phyloP scores from a whole-genome alignment of 1,140 invertebrate genomes.

The Drosophila equinoxialis region DNA sequence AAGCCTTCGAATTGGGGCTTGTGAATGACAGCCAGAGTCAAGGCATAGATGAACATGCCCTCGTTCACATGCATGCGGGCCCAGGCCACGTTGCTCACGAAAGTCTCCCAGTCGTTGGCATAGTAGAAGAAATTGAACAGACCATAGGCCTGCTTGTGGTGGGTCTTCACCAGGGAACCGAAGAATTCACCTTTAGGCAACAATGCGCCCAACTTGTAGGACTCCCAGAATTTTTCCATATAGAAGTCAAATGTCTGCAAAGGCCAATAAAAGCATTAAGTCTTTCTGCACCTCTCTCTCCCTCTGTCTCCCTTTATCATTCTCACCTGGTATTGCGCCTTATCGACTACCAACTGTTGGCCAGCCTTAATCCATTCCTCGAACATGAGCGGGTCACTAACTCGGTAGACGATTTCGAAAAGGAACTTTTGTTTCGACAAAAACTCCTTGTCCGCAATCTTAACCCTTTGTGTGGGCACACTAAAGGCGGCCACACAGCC shows the following conservation, averaged over 20 bases:
- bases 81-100: slow-evolving; percentile 86
- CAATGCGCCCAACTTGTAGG: slow-evolving; percentile 85
- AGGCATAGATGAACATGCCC: slow-evolving; percentile 85
- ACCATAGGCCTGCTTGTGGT: slow-evolving; percentile 86
- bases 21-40: slow-evolving; percentile 85
- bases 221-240: slow-evolving; percentile 85
- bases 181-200: slow-evolving; percentile 86
- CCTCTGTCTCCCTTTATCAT: background rate
- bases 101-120: slow-evolving; percentile 87
- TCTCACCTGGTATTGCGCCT: slow-evolving; percentile 78
- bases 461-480: slow-evolving; percentile 52
- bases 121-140: slow-evolving; percentile 88
- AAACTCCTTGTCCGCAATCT: slow-evolving; percentile 60
- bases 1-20: slow-evolving; percentile 85
- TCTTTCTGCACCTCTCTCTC: too few relatives aligned
- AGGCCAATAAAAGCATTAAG: background rate
- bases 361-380: slow-evolving; percentile 71
- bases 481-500: slow-evolving; percentile 64
- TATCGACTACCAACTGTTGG: slow-evolving; percentile 47
- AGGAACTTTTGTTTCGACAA: slow-evolving; percentile 86
- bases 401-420: slow-evolving; percentile 86
- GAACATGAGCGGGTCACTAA: slow-evolving; percentile 82
- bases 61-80: slow-evolving; percentile 86
- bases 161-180: slow-evolving; percentile 85
- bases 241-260: slow-evolving; percentile 84